Percentiles rank a stretch among this genome's conserved stretches.
Conservation (phyloP, 1,140 invertebrate species). For the Ceratina japonica region DNA sequence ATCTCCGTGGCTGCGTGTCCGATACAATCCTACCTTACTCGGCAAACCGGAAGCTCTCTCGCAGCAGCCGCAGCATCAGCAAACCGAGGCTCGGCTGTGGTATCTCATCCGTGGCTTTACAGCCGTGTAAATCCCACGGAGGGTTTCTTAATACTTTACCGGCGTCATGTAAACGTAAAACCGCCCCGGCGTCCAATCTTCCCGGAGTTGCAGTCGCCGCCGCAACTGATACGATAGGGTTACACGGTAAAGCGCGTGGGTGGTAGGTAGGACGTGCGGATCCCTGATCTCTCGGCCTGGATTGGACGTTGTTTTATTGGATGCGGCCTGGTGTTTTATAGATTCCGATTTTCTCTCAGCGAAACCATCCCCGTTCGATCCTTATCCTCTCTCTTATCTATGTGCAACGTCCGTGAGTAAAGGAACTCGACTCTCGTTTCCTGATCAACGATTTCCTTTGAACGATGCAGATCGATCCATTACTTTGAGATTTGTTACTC, state of each 20-base stretch:
- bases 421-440: background rate
- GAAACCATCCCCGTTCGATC: conserved; percentile 12
- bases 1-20: conserved; percentile 8
- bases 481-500: too few relatives aligned
- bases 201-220: conserved; percentile 39
- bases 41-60: conserved; percentile 5
- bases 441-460: background rate
- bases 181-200: conserved; percentile 46
- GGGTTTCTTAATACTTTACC: conserved; percentile 67
- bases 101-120: conserved; percentile 66
- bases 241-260: conserved; percentile 15
- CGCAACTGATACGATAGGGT: conserved; percentile 37
- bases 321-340: conserved; percentile 59
- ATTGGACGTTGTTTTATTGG: conserved; percentile 67
- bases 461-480: conserved; percentile 5
- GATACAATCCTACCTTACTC: conserved; percentile 6
- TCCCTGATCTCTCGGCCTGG: conserved; percentile 14
- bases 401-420: background rate
- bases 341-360: conserved; percentile 63
- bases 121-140: conserved; percentile 62
- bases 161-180: conserved; percentile 54
- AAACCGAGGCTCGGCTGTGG: conserved; percentile 15
- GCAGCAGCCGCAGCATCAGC: conserved; percentile 21
- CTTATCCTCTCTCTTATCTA: background rate
- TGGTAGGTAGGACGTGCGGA: conserved; percentile 42